These are phyloP conservation scores for Stylophora pistillata DNA, from an alignment of 64 coral and sea anemone genomes.

Conservation along the genomic window DNA sequence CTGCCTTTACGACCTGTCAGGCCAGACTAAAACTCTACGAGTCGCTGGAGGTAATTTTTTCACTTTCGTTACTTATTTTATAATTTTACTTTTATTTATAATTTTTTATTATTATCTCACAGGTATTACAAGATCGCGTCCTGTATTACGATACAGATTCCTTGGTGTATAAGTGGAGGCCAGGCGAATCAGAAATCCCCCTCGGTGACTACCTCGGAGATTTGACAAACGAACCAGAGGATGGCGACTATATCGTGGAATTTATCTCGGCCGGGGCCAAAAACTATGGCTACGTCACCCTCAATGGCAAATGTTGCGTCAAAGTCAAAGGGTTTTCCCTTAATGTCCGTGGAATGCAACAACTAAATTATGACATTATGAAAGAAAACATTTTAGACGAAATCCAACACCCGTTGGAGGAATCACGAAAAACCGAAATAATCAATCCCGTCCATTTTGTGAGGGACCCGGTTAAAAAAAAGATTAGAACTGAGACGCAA, in stretches of 20 bases:
- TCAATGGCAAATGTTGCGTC: background rate
- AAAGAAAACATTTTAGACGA: too few species aligned
- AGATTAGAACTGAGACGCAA: too few species aligned
- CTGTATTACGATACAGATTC: slow-evolving; percentile 34
- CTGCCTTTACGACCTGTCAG: background rate
- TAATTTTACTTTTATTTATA: too few species aligned
- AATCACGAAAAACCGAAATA: too few species aligned
- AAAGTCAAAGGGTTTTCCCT: slow-evolving; percentile 14
- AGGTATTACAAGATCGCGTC: background rate
- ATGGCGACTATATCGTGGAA: slow-evolving; percentile 2
- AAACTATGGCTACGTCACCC: background rate
- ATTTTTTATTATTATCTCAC: too few species aligned
- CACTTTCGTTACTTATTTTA: too few species aligned
- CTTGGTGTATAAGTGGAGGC: background rate
- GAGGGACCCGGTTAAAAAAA: too few species aligned
- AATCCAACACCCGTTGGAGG: too few species aligned
- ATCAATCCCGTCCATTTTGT: too few species aligned
- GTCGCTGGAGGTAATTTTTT: background rate
- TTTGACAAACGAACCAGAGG: background rate
- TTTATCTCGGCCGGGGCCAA: too few species aligned
- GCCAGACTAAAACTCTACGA: slow-evolving; percentile 20
- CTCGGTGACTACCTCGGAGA: slow-evolving; percentile 37
- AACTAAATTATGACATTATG: too few species aligned
- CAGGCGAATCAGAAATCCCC: background rate
- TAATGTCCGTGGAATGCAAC: background rate